Base-by-base conservation (phyloP, 2,113 vertebrate genomes). In the Pteropus alecto region DNA sequence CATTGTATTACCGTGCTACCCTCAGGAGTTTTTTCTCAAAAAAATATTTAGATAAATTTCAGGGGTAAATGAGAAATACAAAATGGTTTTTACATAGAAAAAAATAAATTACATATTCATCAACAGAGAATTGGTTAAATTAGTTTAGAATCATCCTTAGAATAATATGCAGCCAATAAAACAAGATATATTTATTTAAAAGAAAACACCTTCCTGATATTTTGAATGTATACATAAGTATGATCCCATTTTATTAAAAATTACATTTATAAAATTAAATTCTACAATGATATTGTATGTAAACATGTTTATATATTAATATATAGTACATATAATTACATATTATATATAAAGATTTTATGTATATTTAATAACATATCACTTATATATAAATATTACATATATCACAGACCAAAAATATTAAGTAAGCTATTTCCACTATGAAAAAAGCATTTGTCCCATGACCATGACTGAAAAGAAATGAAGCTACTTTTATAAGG, bases 191-290 rank as follows among this genome's bases (percentile, higher is more conserved):
- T 77, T 87, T 68, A 73, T 73, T 92, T 96, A 65, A 92, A 96
- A 94, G 76, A 54, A 74, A 74, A 74, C 11, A 71, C 33, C 41
- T 87, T 71, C 6, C 74, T 92, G 51, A 86, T 94, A 65, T 8
- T 83, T 94, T 48, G 86, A 93, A 90, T 43, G 21, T 54, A 83
- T 77, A 73, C 18, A 12, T 89, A 88, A 79, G 67, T 92, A 51
- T 48, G 48, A 78, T 76, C 24, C 41, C 22, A 95, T n/a, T 88
- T 88, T 63, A 85, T 94, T 61, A 96, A 92, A 84, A 95, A 33
- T 87, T 90, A 63, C 10, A 91, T 93, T 93, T 89, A 54, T 63
- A 90, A 95, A 95, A 91, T 76, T 90, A 83, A 67, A 74, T 87
- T 87, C 43, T 46, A 67, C 3, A 51, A 51, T 70, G 35, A 90